Conservation (phyloP, 2,888 invertebrate genomes). For the Stratiomys singularior region DNA sequence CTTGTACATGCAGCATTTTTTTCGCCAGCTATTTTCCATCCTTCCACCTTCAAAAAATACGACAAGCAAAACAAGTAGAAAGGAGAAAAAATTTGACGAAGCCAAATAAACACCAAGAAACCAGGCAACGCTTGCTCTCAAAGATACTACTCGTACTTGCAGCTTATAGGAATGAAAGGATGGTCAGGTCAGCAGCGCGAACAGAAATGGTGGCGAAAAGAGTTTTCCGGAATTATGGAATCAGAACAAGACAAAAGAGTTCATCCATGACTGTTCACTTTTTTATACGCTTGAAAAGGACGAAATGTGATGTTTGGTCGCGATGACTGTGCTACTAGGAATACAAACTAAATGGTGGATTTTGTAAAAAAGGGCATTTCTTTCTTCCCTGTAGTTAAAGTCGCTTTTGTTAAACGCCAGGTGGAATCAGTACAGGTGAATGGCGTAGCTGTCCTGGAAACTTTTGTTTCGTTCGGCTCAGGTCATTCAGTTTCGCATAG, state of each 20-base stretch:
- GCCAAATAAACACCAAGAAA: neutral
- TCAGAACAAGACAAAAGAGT: constrained; percentile 29
- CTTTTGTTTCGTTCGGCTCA: neutral
- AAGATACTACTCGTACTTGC: no score
- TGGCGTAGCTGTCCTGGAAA: neutral
- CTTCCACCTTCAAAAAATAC: neutral
- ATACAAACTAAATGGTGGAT: neutral
- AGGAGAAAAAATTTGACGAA: constrained; percentile 1
- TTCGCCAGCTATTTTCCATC: constrained; percentile 44
- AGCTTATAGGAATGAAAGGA: no score
- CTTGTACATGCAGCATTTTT: constrained; percentile 46
- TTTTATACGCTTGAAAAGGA: constrained; percentile 3
- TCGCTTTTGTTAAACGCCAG: no score
- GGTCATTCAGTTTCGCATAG: neutral
- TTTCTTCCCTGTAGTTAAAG: constrained; percentile 25
- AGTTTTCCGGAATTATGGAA: constrained; percentile 39
- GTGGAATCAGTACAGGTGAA: neutral
- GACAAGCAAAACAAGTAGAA: neutral
- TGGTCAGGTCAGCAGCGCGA: constrained; percentile 13
- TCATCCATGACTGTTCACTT: constrained; percentile 32
- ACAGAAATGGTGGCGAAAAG: constrained; percentile 10
- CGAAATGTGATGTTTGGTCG: constrained; percentile 17
- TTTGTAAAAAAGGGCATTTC: neutral
- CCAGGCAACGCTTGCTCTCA: neutral
- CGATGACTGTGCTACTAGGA: neutral